Evolutionary conservation across 2,797 vertebrate species (phyloP).

Genomic region (Acropternis orthonyx): DNA sequence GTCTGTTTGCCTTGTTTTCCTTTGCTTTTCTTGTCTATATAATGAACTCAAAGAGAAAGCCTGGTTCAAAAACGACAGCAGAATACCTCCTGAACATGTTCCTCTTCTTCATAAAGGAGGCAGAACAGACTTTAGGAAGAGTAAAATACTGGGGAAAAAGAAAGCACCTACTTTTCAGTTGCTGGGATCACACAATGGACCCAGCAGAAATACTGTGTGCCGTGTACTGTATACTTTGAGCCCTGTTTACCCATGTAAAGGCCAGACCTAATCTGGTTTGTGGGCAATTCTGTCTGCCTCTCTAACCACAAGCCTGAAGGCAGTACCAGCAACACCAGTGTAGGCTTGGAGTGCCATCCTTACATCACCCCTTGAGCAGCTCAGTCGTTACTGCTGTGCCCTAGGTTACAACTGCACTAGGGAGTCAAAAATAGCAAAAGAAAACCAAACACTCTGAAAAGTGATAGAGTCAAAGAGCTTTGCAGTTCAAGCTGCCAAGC

Average conservation of each 20-base stretch:
- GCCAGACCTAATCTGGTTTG: background rate
- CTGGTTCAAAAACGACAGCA: background rate
- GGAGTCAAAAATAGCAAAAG: background rate
- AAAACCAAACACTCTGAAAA: background rate
- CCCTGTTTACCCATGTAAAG: background rate
- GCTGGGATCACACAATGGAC: background rate
- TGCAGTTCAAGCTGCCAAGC: background rate
- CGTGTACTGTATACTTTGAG: no score
- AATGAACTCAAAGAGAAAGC: background rate
- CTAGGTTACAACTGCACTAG: background rate
- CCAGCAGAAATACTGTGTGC: background rate
- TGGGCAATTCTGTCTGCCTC: background rate
- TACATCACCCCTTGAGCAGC: background rate
- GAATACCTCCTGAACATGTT: background rate
- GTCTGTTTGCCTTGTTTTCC: background rate
- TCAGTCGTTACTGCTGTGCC: background rate
- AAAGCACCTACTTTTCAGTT: background rate
- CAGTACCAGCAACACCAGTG: background rate
- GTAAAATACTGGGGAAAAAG: background rate
- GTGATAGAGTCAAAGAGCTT: background rate
- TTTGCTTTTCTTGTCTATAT: background rate
- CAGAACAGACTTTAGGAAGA: background rate
- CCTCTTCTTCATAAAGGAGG: background rate
- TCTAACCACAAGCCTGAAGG: background rate
- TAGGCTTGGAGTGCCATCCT: background rate